Conservation (phyloP, 2,797 vertebrate species). For the Cuniculus paca region DNA sequence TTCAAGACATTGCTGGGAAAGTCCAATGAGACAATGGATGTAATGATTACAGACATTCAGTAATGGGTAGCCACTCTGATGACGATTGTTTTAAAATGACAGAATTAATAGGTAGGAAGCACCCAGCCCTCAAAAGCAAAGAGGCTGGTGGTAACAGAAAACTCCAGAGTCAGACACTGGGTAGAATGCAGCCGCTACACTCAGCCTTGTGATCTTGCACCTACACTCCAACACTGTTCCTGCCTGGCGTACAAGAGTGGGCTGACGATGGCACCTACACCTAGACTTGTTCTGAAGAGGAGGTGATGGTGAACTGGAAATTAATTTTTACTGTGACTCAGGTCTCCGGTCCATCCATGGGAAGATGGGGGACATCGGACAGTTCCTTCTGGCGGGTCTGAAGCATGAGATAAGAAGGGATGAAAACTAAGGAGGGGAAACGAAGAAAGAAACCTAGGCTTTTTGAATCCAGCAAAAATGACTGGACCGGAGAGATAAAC, state of each 20-base stretch:
- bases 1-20: background rate
- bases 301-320: background rate
- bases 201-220: background rate
- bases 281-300: background rate
- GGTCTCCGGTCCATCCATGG: background rate
- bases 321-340: background rate
- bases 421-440: constrained; percentile 16
- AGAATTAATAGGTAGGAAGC: background rate
- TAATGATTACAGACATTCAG: background rate
- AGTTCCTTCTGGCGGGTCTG: background rate
- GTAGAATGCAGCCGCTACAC: background rate
- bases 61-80: background rate
- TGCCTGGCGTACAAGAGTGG: background rate
- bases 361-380: background rate
- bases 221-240: background rate
- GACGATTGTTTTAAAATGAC: background rate
- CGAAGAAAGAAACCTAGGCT: background rate
- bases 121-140: background rate
- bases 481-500: background rate
- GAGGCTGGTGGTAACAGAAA: background rate
- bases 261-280: background rate
- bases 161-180: background rate
- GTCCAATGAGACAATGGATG: background rate
- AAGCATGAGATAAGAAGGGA: background rate
- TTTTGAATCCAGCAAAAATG: background rate